phyloP scores from a whole-genome alignment of 2,888 invertebrate species.

The Trichogramma evanescens region DNA sequence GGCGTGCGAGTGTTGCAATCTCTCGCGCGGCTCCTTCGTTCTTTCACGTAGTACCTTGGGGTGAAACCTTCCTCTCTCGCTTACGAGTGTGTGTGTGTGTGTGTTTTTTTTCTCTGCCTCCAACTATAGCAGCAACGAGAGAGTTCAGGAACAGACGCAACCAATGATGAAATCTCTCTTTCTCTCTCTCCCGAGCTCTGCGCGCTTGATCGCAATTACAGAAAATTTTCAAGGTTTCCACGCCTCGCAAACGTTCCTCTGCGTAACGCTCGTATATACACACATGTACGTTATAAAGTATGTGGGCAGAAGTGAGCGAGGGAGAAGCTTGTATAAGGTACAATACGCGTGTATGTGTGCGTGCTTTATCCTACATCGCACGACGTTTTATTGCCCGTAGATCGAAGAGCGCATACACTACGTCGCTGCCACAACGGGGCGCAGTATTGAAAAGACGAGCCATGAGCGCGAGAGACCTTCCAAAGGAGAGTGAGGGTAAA shows the following conservation, averaged over 20 bases:
- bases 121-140: conserved; percentile 18
- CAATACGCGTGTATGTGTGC: neutral
- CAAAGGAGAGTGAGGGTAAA: neutral
- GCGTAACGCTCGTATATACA: too few relatives aligned
- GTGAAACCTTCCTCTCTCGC: conserved; percentile 20
- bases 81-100: conserved; percentile 4
- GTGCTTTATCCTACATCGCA: conserved; percentile 12
- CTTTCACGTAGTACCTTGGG: conserved; percentile 7
- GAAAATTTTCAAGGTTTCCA: conserved; percentile 34
- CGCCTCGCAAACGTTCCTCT: conserved; percentile 20
- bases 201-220: conserved; percentile 27
- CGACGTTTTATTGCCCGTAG: neutral
- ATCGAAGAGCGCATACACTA: neutral
- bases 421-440: too few relatives aligned
- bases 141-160: too few relatives aligned
- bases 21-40: neutral
- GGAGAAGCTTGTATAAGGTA: neutral
- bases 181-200: neutral
- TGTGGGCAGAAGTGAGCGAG: too few relatives aligned
- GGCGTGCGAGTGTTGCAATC: neutral
- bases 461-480: neutral
- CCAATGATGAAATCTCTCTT: conserved; percentile 31
- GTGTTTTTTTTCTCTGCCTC: neutral
- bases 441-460: too few relatives aligned
- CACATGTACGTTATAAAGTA: too few relatives aligned